Conservation (phyloP, 1,140 invertebrate genomes). For the Zaprionus inermis region DNA sequence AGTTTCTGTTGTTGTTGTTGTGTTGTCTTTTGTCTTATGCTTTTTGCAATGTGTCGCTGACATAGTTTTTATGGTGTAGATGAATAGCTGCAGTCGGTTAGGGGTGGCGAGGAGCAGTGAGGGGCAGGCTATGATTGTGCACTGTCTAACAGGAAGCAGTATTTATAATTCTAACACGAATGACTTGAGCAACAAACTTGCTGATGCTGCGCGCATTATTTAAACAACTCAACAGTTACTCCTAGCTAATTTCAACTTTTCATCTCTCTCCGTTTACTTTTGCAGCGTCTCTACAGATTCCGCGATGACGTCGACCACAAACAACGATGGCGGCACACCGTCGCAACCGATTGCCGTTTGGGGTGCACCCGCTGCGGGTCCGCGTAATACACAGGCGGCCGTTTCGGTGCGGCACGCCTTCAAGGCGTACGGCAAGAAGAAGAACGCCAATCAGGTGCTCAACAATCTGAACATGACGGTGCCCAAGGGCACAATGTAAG, state of each 20-base stretch:
- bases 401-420: slow-evolving; percentile 93
- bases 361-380: slow-evolving; percentile 76
- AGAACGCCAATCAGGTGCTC: slow-evolving; percentile 92
- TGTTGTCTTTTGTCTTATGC: slow-evolving; percentile 33
- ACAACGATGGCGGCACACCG: slow-evolving; percentile 82
- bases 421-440: slow-evolving; percentile 94
- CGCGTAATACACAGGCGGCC: slow-evolving; percentile 87
- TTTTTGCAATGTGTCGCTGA: slow-evolving; percentile 70
- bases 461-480: slow-evolving; percentile 95
- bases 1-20: slow-evolving; percentile 28
- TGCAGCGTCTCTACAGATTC: slow-evolving; percentile 70
- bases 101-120: slow-evolving; percentile 15
- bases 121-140: neutral
- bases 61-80: slow-evolving; percentile 53
- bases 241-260: neutral
- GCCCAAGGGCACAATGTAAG: slow-evolving; percentile 95
- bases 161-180: slow-evolving; percentile 51
- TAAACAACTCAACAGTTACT: neutral
- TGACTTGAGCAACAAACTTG: slow-evolving; percentile 52
- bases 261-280: slow-evolving; percentile 11
- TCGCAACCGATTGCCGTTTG: slow-evolving; percentile 56
- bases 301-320: slow-evolving; percentile 79
- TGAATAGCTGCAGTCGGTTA: slow-evolving; percentile 43
- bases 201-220: too few species aligned
- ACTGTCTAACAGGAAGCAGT: neutral